phyloP scores from a whole-genome alignment of 2,113 vertebrate genomes.

The Muntiacus muntjak region DNA sequence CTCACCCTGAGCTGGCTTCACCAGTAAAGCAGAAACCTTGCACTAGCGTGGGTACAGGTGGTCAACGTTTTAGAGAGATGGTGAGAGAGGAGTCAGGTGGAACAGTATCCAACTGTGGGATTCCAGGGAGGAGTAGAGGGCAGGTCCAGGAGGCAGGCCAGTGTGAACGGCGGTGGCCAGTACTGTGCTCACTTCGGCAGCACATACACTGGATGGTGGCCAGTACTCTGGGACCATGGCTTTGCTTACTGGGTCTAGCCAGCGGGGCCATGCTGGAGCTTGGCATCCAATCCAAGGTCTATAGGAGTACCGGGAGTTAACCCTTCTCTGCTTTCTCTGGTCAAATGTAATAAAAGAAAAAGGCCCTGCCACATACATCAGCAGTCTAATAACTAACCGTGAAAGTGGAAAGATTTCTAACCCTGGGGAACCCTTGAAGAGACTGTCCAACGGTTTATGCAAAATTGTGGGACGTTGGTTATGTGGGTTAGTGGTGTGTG shows the following conservation, averaged over 20 bases:
- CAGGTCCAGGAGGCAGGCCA: not conserved
- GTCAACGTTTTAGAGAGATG: not conserved
- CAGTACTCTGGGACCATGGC: not conserved
- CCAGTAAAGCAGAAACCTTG: not conserved
- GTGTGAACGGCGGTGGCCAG: not conserved
- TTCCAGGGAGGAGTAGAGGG: not conserved
- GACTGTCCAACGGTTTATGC: not conserved
- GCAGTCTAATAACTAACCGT: not conserved
- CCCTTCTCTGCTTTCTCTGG: not conserved
- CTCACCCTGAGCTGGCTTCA: not conserved
- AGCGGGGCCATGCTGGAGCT: not conserved
- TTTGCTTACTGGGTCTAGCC: not conserved
- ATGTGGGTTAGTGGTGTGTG: not conserved
- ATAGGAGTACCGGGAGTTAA: not conserved
- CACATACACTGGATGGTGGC: not conserved
- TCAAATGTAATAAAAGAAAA: not conserved
- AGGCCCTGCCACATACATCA: not conserved
- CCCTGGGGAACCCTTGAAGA: not conserved
- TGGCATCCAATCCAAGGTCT: not conserved
- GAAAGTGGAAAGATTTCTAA: not conserved
- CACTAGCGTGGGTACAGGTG: rapidly evolving
- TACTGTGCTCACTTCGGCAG: too few species aligned
- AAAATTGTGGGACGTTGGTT: not conserved
- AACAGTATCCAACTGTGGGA: not conserved
- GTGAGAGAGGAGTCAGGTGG: not conserved